Conservation (phyloP, 2,797 vertebrate species). For the Pitangus sulphuratus region DNA sequence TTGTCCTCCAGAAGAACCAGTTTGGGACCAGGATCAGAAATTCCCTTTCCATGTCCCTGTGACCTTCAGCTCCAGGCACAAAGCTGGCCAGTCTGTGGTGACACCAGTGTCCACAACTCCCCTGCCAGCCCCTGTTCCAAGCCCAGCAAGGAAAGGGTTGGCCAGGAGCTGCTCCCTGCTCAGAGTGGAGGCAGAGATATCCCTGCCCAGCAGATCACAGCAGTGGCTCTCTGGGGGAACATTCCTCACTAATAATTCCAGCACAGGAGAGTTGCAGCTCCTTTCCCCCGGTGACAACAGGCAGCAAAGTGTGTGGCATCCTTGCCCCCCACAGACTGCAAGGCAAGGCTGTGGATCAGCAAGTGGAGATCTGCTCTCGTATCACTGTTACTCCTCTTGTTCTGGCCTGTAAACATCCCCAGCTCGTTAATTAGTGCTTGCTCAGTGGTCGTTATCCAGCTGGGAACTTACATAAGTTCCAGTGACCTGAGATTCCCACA, state of each 20-base stretch:
- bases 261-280: neutral
- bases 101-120: neutral
- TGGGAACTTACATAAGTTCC: neutral
- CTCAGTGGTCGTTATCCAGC: neutral
- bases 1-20: neutral
- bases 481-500: neutral
- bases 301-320: neutral
- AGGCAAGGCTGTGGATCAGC: neutral
- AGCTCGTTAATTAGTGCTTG: neutral
- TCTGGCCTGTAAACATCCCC: neutral
- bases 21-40: neutral
- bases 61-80: rapidly evolving
- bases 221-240: neutral
- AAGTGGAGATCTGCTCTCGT: neutral
- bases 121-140: neutral
- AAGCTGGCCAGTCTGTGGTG: neutral
- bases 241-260: neutral
- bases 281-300: neutral
- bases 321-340: neutral
- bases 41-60: neutral
- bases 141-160: neutral
- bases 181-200: rapidly evolving
- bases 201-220: neutral
- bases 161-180: neutral
- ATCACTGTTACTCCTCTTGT: neutral